Evolutionary conservation across 2,888 invertebrate species (phyloP), one percentile per base, ranked within the genome.

Genomic region (Amphipoea lucens): DNA sequence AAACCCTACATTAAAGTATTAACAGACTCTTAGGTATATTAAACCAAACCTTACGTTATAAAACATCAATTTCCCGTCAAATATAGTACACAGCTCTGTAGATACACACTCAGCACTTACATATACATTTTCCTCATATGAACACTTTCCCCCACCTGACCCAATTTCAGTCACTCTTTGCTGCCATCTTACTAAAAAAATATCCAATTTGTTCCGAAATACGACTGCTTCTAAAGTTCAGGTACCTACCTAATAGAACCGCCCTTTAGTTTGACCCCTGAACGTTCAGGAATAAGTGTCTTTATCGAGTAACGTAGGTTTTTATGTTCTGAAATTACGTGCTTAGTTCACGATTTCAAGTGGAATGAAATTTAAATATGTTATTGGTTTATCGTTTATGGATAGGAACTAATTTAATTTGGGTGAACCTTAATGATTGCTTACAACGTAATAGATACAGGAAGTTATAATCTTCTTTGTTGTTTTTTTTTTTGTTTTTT

Each of bases 141-240:
- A 17, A 29, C 62, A 40, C 42, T 51, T 68, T 40, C 5, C 17
- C n/a, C 54, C 45, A 48, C 11, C 17, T 82, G 51, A 72, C 68
- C 74, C 76, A 70, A 66, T 77, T 63, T 40, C 4, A 51, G 12
- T 40, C 29, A 48, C 54, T 20, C 42, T 75, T 76, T 48, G 68
- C 54, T 23, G 57, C 66, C 69, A 72, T 77, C 54, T 67, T 60
- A 63, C 69, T 48, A 76, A 80, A 85, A 75, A 88, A 78, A 81
- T 74, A 87, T 73, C 83, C 75, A 82, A 81, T 85, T 89, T 85
- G 67, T 69, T 68, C 66, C 45, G 23, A 84, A 86, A 83, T 83
- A 86, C 79, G 76, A 62, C 63, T 77, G 63, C 77, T 76, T 62
- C 69, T 62, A 76, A 81, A 84, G 72, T 82, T 89, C 62, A 79